These are phyloP conservation scores for Tipula unca DNA, from an alignment of 2,888 invertebrate genomes.

Conservation along the genomic window DNA sequence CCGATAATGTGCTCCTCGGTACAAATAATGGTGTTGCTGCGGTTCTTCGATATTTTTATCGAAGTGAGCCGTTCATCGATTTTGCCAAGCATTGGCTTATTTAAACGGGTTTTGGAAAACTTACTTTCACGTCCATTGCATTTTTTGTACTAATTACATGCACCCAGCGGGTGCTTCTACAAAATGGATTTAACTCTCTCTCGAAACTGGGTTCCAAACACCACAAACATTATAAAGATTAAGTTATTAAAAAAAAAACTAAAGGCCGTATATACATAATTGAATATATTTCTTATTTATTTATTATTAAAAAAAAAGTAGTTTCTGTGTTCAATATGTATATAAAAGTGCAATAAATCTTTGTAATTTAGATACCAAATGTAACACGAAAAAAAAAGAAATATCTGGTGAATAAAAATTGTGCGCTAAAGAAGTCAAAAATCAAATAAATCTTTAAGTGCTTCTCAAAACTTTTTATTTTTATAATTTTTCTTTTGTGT, in stretches of 20 bases:
- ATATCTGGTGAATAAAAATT: not conserved
- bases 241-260: not conserved
- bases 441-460: conserved; percentile 14
- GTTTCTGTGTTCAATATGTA: not conserved
- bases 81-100: too few relatives aligned
- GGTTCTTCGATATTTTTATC: too few relatives aligned
- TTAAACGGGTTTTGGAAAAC: too few relatives aligned
- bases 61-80: too few relatives aligned
- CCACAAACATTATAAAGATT: not conserved
- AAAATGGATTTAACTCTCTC: too few relatives aligned
- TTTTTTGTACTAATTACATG: too few relatives aligned
- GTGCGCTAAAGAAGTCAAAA: conserved; percentile 14
- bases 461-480: not conserved
- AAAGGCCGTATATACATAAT: conserved; percentile 8
- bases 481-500: not conserved
- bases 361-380: conserved; percentile 14
- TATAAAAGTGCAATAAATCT: conserved; percentile 8
- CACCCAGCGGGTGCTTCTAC: too few relatives aligned
- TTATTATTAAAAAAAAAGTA: not conserved
- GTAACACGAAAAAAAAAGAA: conserved; percentile 3
- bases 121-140: too few relatives aligned
- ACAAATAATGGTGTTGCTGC: too few relatives aligned
- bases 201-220: not conserved
- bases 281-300: conserved; percentile 8
- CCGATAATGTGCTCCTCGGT: too few relatives aligned